phyloP scores from a whole-genome alignment of 2,797 vertebrate species.

The Benthosema pterotum region DNA sequence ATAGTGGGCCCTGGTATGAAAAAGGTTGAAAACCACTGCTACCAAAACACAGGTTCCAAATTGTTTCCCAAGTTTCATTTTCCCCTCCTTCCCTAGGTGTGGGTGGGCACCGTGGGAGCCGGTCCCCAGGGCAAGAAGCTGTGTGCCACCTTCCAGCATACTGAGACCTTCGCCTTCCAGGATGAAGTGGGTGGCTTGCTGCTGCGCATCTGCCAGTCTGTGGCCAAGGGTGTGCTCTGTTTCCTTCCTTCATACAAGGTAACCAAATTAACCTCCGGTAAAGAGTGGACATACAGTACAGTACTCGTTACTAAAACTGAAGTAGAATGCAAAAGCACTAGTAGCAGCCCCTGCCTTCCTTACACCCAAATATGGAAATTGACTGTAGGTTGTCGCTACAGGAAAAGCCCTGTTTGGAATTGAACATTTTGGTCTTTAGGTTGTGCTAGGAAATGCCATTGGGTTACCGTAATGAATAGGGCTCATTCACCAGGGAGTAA shows the following conservation, averaged over 20 bases:
- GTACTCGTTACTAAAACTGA: background rate
- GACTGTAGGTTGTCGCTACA: no score
- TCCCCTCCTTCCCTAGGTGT: conserved; percentile 80
- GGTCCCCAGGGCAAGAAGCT: conserved; percentile 89
- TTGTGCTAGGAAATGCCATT: no score
- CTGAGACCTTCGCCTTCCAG: conserved; percentile 93
- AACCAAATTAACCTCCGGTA: conserved; percentile 18
- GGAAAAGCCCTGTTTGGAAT: no score
- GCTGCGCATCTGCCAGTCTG: conserved; percentile 85
- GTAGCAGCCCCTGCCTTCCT: no score
- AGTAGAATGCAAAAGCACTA: no score
- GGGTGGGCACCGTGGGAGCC: conserved; percentile 92
- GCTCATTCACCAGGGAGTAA: no score
- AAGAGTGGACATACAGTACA: background rate
- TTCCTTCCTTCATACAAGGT: conserved; percentile 98
- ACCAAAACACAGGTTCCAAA: background rate
- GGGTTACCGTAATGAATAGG: no score
- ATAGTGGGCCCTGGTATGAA: no score
- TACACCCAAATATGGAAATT: no score
- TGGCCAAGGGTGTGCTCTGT: conserved; percentile 90
- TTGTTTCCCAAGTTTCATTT: background rate
- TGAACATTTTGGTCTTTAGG: no score
- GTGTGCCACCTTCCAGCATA: conserved; percentile 91
- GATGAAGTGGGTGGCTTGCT: conserved; percentile 92
- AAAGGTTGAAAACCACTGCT: no score